A percentile compares a stretch with the other conserved stretches of the same genome.
phyloP scores from a whole-genome alignment of 2,797 vertebrate species.

The Syngnathus acus region DNA sequence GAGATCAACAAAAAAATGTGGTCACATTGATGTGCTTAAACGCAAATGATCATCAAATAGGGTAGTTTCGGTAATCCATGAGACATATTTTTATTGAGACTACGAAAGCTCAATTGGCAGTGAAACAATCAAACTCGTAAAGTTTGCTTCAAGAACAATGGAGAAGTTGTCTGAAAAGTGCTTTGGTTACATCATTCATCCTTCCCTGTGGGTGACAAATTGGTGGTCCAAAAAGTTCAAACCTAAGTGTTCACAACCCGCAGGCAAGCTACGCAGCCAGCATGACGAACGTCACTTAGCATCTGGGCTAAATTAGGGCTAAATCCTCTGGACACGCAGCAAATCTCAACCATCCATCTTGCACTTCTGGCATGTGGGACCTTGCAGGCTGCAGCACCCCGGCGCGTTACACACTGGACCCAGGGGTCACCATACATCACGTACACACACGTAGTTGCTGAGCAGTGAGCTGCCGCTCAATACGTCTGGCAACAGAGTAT shows the following conservation, averaged over 20 bases:
- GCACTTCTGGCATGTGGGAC: constrained; percentile 20
- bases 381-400: constrained; percentile 13
- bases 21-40: not conserved
- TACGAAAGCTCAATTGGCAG: not conserved
- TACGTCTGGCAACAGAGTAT: constrained; percentile 38
- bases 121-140: not conserved
- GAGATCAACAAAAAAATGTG: not conserved
- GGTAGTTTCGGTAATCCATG: not conserved
- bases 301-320: constrained; percentile 51
- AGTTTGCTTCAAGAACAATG: constrained; percentile 2
- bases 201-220: constrained; percentile 7
- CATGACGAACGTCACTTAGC: constrained; percentile 25
- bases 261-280: constrained; percentile 13
- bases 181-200: constrained; percentile 4
- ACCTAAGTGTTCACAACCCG: constrained; percentile 5
- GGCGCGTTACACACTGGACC: constrained; percentile 7
- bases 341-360: constrained; percentile 53
- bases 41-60: not conserved
- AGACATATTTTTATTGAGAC: not conserved
- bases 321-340: constrained; percentile 17
- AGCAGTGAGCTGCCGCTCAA: constrained; percentile 44
- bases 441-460: constrained; percentile 11
- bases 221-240: constrained; percentile 12
- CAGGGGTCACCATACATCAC: constrained; percentile 39
- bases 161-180: constrained; percentile 3